phyloP scores from a whole-genome alignment of 2,888 invertebrate genomes.

The Epinotia brunnichana region DNA sequence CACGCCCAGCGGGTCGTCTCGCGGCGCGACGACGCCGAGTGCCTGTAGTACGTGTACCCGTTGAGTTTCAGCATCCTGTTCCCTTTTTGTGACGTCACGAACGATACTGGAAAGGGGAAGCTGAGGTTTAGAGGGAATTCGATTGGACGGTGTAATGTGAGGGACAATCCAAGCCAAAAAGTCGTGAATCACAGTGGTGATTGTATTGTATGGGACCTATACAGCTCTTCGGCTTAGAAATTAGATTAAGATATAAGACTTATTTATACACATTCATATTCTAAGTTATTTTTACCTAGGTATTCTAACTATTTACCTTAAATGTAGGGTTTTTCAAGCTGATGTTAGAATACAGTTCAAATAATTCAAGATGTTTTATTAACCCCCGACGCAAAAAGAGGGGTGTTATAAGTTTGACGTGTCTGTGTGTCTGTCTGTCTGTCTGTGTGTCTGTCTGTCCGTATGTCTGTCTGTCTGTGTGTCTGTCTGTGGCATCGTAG shows the following conservation, averaged over 20 bases:
- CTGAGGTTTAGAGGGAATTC: background rate
- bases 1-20: slow-evolving; percentile 44
- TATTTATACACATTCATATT: too few relatives aligned
- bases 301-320: background rate
- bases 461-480: too few relatives aligned
- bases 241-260: too few relatives aligned
- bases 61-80: slow-evolving; percentile 42
- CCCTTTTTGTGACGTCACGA: slow-evolving; percentile 44
- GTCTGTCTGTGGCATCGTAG: too few relatives aligned
- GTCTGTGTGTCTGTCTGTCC: too few relatives aligned
- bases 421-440: too few relatives aligned
- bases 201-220: background rate
- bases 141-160: background rate
- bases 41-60: slow-evolving; percentile 44
- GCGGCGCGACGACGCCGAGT: slow-evolving; percentile 18
- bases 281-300: background rate
- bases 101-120: slow-evolving; percentile 33
- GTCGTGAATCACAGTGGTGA: background rate
- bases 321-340: background rate
- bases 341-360: background rate
- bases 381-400: too few relatives aligned
- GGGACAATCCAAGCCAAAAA: background rate
- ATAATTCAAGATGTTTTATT: background rate
- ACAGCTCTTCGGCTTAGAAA: background rate
- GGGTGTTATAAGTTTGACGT: too few relatives aligned